phyloP scores from a whole-genome alignment of 2,113 vertebrate species.

The Panthera leo region DNA sequence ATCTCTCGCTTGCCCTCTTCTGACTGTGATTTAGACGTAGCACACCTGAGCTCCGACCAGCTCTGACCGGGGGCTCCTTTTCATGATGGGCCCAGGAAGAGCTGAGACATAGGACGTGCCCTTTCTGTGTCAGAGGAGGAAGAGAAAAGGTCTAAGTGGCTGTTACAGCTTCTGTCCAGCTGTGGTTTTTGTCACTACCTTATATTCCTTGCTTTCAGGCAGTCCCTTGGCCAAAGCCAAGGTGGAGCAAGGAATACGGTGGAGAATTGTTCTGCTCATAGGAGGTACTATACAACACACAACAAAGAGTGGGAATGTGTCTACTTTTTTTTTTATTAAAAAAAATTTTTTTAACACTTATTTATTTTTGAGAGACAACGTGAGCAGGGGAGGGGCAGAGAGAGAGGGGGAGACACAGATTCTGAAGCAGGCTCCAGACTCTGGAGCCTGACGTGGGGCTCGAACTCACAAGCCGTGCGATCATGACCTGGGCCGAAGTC shows the following conservation, averaged over 20 bases:
- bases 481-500: too few species aligned
- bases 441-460: too few species aligned
- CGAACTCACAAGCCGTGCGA: too few species aligned
- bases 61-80: not conserved
- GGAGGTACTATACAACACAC: accelerated
- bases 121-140: not conserved
- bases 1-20: not conserved
- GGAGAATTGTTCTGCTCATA: not conserved
- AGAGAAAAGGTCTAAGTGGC: not conserved
- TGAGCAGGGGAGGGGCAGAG: too few species aligned
- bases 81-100: too few species aligned
- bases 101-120: not conserved
- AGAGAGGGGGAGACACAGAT: too few species aligned
- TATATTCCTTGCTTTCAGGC: not conserved
- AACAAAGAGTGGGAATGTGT: too few species aligned
- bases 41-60: not conserved
- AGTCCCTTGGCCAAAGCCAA: not conserved
- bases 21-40: not conserved
- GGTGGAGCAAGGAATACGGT: not conserved
- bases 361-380: too few species aligned
- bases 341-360: too few species aligned
- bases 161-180: not conserved
- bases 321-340: too few species aligned
- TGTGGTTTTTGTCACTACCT: not conserved
- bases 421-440: too few species aligned